phyloP scores from a whole-genome alignment of 2,888 invertebrate genomes.

The Eupithecia dodoneata region DNA sequence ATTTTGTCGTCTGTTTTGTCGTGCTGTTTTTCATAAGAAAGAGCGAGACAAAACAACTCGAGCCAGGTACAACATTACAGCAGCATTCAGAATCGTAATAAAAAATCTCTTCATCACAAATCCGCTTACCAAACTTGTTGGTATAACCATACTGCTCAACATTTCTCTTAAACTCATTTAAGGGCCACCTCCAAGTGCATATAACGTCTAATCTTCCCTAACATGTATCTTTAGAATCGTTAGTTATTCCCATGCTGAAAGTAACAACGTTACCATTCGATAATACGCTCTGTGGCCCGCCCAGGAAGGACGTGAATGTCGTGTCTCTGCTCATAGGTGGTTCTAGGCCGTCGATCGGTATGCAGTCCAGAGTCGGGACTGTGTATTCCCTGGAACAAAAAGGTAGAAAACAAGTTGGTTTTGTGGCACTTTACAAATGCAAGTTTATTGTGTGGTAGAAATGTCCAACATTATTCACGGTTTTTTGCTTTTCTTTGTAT shows the following conservation, averaged over 20 bases:
- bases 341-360: conserved; percentile 78
- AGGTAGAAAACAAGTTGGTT: neutral
- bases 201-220: conserved; percentile 31
- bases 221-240: conserved; percentile 54
- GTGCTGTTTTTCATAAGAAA: neutral
- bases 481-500: no score
- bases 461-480: no score
- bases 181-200: neutral
- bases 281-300: conserved; percentile 66
- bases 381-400: conserved; percentile 73
- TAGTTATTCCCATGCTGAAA: conserved; percentile 54
- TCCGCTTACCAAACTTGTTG: neutral
- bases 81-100: neutral
- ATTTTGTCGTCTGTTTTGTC: neutral
- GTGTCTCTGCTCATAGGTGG: conserved; percentile 81
- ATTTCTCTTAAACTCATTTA: neutral
- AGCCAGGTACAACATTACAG: no score
- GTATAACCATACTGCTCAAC: neutral
- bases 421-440: neutral
- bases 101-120: neutral
- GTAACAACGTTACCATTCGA: conserved; percentile 61
- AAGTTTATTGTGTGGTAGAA: no score
- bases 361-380: conserved; percentile 79
- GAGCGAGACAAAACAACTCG: neutral
- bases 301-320: conserved; percentile 81